These are phyloP conservation scores for Heliangelus exortis DNA, from an alignment of 2,797 vertebrate genomes.

Conservation along the genomic window DNA sequence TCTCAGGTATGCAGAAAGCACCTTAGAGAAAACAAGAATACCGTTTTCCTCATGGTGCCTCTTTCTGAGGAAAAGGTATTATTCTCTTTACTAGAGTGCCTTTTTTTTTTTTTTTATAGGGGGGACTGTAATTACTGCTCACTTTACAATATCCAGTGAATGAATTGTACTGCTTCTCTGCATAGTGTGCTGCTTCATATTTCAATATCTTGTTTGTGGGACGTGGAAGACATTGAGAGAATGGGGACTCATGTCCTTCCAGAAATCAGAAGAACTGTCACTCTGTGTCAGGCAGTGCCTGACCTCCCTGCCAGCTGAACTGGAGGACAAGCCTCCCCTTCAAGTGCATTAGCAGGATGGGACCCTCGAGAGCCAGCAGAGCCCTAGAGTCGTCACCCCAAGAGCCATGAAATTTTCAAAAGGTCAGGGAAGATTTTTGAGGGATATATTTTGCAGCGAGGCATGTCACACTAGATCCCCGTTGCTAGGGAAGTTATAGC, in stretches of 20 bases:
- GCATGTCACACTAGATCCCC: constrained; percentile 36
- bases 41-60: background rate
- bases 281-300: background rate
- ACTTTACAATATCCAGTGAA: background rate
- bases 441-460: constrained; percentile 42
- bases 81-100: background rate
- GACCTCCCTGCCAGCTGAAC: background rate
- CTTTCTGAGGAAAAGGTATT: background rate
- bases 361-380: background rate
- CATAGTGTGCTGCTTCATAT: background rate
- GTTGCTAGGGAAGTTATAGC: constrained; percentile 66
- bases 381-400: background rate
- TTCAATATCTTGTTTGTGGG: background rate
- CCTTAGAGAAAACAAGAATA: background rate
- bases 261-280: background rate
- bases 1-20: background rate
- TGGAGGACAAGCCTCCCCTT: accelerated
- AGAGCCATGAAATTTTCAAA: constrained; percentile 51
- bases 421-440: constrained; percentile 62
- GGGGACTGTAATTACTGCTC: background rate
- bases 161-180: background rate
- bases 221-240: background rate
- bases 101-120: background rate
- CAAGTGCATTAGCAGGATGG: accelerated
- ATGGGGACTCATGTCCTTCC: accelerated